Evolutionary conservation across 2,888 invertebrate species (phyloP).

Genomic region (Ryuthela nishihirai): DNA sequence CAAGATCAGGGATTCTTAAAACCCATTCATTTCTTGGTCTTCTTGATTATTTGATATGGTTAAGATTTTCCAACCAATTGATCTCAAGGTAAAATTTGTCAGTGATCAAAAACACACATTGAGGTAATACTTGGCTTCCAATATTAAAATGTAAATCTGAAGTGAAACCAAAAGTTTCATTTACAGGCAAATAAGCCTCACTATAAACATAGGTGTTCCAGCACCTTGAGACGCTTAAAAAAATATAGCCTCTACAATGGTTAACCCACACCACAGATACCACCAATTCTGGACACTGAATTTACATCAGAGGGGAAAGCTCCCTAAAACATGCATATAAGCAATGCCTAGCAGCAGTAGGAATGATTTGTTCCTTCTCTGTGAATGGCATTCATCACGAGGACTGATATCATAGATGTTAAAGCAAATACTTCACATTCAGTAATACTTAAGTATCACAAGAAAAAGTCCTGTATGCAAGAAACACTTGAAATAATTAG

Average conservation of each 20-base stretch:
- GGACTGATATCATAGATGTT: slow-evolving; percentile 99
- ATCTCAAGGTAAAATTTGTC: slow-evolving; percentile 96
- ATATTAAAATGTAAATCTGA: slow-evolving; percentile 95
- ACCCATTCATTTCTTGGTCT: slow-evolving; percentile 98
- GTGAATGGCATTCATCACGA: slow-evolving; percentile 99
- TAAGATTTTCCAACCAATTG: slow-evolving; percentile 65
- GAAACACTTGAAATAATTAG: too few species aligned
- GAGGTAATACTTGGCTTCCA: slow-evolving; percentile 99
- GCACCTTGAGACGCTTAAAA: slow-evolving; percentile 93
- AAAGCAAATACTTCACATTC: slow-evolving; percentile 89
- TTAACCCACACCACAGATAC: slow-evolving; percentile 97
- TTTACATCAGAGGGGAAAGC: slow-evolving; percentile 99
- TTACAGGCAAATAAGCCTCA: slow-evolving; percentile 97
- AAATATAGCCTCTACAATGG: slow-evolving; percentile 94
- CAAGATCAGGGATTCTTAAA: slow-evolving; percentile 96
- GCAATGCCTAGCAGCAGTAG: slow-evolving; percentile 95
- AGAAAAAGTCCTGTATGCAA: too few species aligned
- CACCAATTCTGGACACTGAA: slow-evolving; percentile 96
- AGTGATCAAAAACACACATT: slow-evolving; percentile 99
- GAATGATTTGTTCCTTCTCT: slow-evolving; percentile 99
- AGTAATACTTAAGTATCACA: too few species aligned
- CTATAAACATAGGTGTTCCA: slow-evolving; percentile 98
- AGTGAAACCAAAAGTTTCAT: slow-evolving; percentile 99
- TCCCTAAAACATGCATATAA: slow-evolving; percentile 98
- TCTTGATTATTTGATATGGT: slow-evolving; percentile 55